Conservation (phyloP, 2,888 invertebrate genomes). For the Chymomyza procnemis region DNA sequence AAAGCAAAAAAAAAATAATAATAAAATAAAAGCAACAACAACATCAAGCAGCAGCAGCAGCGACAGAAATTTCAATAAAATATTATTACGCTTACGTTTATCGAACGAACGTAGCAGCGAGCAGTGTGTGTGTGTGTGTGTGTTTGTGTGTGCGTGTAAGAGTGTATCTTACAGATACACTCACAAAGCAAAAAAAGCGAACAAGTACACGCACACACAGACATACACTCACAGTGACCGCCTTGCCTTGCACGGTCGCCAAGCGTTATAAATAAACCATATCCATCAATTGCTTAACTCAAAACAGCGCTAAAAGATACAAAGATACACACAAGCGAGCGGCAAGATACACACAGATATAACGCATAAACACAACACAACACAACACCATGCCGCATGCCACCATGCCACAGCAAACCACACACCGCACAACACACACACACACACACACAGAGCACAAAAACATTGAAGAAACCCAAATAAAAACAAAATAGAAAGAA, state of each 20-base stretch:
- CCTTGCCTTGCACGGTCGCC: constrained; percentile 49
- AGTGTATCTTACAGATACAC: constrained; percentile 70
- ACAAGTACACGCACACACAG: constrained; percentile 28
- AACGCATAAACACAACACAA: constrained; percentile 34
- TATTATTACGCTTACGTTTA: constrained; percentile 77
- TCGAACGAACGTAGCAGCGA: constrained; percentile 54
- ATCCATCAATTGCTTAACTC: constrained; percentile 77
- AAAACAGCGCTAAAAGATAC: constrained; percentile 74
- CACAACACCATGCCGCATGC: constrained; percentile 47
- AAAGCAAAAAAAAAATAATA: constrained; percentile 26
- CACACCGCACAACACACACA: constrained; percentile 7
- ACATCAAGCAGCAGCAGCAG: constrained; percentile 24
- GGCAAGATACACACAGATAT: constrained; percentile 47
- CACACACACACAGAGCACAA: constrained; percentile 27
- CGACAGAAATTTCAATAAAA: constrained; percentile 77
- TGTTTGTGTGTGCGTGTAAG: too few species aligned
- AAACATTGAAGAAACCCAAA: constrained; percentile 21
- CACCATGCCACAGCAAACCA: constrained; percentile 26
- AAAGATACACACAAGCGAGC: constrained; percentile 51
- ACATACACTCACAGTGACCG: neutral
- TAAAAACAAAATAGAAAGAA: constrained; percentile 33
- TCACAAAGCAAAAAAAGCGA: constrained; percentile 23
- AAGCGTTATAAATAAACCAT: constrained; percentile 77
- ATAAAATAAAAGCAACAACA: constrained; percentile 22
- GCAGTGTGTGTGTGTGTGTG: too few species aligned